Base-by-base conservation (phyloP, 2,888 invertebrate genomes). In the Synergus itoensis region DNA sequence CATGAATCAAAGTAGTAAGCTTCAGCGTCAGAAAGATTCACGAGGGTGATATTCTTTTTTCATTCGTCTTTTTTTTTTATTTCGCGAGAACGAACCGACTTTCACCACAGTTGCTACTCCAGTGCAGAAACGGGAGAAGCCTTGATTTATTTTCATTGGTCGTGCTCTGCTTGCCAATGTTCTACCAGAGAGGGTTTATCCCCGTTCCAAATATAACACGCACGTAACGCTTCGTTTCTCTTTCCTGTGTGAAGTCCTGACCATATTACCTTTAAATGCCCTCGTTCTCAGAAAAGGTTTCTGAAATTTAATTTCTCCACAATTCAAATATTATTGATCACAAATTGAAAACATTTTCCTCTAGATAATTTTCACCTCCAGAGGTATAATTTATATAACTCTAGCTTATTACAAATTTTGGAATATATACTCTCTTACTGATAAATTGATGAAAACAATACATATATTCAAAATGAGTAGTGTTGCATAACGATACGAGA, bases 121-220 rank as follows among this genome's bases (percentile, higher is more conserved):
- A 77, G 79, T 73, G 45, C 65, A 83, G 77, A 76, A 81, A 83
- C 79, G 79, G 80, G 84, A 80, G 77, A 77, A 85, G 83, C 73
- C 79, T 82, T 89, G 89, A 88, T 90, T 90, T 90, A 90, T 90
- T 85, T 87, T 84, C 81, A 86, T 81, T 80, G 80, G 83, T 86
- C 88, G 87, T 88, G 88, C 81, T 80, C 80, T 79, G 88, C 84
- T 85, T 89, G 84, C 85, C 82, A 87, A 89, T 84, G 81, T 79
- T 79, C 77, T 73, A 79, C 79, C 11, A 21, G 7, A 43, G 67
- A 43, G 45, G 43, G 18, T 45, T 67, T 43, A 67, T 67, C 45
- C 67, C 67, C 43, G 45, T 67, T 67, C 45, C 67, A 21, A 67
- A 67, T 67, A 43, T 43, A 65, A 65, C 67, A 67, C 45, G 43